Percentiles rank a stretch among this genome's conserved stretches.
These are phyloP conservation scores for Pseudomugil gertrudae DNA, from an alignment of 2,797 vertebrate genomes.

Conservation along the genomic window DNA sequence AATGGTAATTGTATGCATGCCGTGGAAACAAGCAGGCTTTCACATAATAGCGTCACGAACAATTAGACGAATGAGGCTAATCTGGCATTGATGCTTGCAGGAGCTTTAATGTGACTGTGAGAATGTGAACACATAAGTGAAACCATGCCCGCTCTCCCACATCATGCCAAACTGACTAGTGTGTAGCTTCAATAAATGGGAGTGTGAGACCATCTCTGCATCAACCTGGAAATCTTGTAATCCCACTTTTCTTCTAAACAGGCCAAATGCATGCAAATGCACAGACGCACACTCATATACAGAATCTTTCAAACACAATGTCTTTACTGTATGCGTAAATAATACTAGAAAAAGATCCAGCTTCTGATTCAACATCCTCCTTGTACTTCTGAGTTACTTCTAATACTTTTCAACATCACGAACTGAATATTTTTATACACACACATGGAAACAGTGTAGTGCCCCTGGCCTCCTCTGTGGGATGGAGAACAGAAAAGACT, in stretches of 20 bases:
- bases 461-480: background rate
- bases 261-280: background rate
- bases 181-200: constrained; percentile 4
- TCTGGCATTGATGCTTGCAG: constrained; percentile 37
- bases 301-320: background rate
- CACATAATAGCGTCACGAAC: constrained; percentile 29
- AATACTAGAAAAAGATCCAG: background rate
- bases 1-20: constrained; percentile 53
- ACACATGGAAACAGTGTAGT: constrained; percentile 6
- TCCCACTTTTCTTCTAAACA: background rate
- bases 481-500: constrained; percentile 8
- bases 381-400: background rate
- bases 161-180: constrained; percentile 5
- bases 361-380: background rate
- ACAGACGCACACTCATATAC: background rate
- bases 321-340: background rate
- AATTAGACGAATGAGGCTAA: constrained; percentile 41
- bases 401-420: background rate
- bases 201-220: constrained; percentile 11
- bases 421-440: background rate
- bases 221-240: constrained; percentile 1
- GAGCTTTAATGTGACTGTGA: constrained; percentile 28
- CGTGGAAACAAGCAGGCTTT: constrained; percentile 16
- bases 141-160: constrained; percentile 20
- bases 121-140: constrained; percentile 27